Base-by-base conservation (phyloP, 2,113 vertebrate genomes). In the Gopherus evgoodei region DNA sequence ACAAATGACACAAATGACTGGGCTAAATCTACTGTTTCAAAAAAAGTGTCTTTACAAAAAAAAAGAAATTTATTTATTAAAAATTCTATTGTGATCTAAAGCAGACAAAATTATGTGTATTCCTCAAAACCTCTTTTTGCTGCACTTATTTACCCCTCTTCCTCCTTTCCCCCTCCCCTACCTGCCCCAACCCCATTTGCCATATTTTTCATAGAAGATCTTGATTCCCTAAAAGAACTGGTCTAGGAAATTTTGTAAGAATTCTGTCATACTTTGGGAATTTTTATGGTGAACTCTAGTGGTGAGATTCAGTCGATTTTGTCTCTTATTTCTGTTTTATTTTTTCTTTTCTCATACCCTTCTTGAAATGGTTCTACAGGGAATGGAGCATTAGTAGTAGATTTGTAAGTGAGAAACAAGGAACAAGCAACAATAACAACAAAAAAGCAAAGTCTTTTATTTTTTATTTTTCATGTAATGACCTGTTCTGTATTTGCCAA, bases 21-120 rank as follows among this genome's bases (percentile, higher is more conserved):
- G 99, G 99, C 99, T 99, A 99, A 99, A 99, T 99, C 99, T 99
- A 99, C 99, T 99, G 99, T 99, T 99, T 99, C 99, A 99, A 98
- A 98, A 98, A 98, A 99, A 99, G 99, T 99, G 99, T 99, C 99
- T 99, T 99, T 99, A 99, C 99, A 99, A 99, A 99, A 98, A 99
- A 99, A 99, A 98, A 98, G 98, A 98, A 99, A 99, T 99, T 99
- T 99, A 99, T 99, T 99, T 99, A 99, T 99, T 99, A 99, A 99
- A 99, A 99, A 99, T 99, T 99, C 98, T 99, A 99, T 99, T 99
- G 99, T 99, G 99, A 98, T 99, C 99, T 98, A 99, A 99, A 99
- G 98, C 98, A 99, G 98, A 98, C 98, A 99, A 99, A 98, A 98
- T 98, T 89, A 99, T 98, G 98, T 98, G 98, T 99, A 99, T 99